These are phyloP conservation scores for Odocoileus hemionus DNA, from an alignment of 2,113 vertebrate genomes.

Conservation along the genomic window DNA sequence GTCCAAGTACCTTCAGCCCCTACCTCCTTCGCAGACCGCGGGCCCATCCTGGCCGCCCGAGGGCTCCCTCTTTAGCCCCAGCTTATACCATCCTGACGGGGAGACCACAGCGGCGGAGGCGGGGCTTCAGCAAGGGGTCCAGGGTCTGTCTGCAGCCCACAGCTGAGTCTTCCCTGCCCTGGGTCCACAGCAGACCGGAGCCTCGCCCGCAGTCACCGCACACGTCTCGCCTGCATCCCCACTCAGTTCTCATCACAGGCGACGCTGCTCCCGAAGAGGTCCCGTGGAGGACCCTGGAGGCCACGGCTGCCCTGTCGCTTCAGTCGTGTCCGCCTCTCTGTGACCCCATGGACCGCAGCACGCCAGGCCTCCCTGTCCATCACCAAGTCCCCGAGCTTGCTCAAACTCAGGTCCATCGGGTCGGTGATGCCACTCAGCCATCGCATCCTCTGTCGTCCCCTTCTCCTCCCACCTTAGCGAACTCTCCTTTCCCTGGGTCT, in stretches of 20 bases:
- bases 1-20: fast-evolving
- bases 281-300: no score
- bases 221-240: fast-evolving
- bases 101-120: fast-evolving
- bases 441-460: not conserved
- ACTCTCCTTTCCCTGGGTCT: no score
- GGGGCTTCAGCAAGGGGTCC: not conserved
- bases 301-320: not conserved
- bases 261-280: not conserved
- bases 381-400: not conserved
- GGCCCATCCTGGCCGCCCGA: no score
- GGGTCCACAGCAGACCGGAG: fast-evolving
- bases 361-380: not conserved
- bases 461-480: fast-evolving
- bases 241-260: fast-evolving
- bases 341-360: fast-evolving
- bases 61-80: no score
- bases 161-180: fast-evolving
- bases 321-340: fast-evolving
- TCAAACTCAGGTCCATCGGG: fast-evolving
- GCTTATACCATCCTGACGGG: not conserved
- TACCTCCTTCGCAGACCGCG: fast-evolving
- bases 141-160: not conserved
- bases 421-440: not conserved
- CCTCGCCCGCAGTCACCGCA: fast-evolving